Evolutionary conservation across 2,888 invertebrate genomes (phyloP), one percentile per base, ranked within the genome.

Genomic region (Lasioglossum leucozonium): DNA sequence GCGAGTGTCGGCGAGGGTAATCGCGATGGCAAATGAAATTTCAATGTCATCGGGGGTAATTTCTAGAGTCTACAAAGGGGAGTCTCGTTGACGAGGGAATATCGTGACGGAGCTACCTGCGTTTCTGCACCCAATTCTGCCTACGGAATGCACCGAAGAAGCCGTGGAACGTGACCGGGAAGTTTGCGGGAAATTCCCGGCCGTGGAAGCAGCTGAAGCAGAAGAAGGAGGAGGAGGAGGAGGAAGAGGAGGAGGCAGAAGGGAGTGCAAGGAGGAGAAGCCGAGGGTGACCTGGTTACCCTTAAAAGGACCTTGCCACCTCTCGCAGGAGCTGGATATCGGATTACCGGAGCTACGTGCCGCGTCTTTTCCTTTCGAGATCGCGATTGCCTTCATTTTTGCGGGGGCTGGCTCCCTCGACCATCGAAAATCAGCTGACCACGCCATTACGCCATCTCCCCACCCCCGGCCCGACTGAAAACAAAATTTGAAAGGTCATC

Each of bases 211-310:
- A 72, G 58, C 40, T 62, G 44, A 58, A 44, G 51, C 75, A 55
- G 75, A 67, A 72, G 79, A 65, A 72, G 77, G 18, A 40, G 83
- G 72, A 44, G 65, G 55, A 44, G 65, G 65, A 58, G 82, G 69
- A 34, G 72, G 34, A 34, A 44, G 73, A 76, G 72, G 51, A 22
- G 51, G 51, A 51, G 67, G 40, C 77, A 62, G 62, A 51, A 78
- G 81, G 34, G n/a, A n/a, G n/a, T n/a, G n/a, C n/a, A n/a, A 72
- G 40, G 79, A 62, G 62, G 58, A 78, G 81, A 73, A 76, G 80
- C 80, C 80, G 87, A 81, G 83, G 86, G 80, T 87, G 90, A 89
- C 89, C 90, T 77, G 87, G 87, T 89, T 91, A 91, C 80, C 88
- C 89, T 88, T 85, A 87, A 81, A 84, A 88, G 85, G 84, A 86